Conservation (phyloP, 2,113 vertebrate genomes). For the Prietella phreatophila region DNA sequence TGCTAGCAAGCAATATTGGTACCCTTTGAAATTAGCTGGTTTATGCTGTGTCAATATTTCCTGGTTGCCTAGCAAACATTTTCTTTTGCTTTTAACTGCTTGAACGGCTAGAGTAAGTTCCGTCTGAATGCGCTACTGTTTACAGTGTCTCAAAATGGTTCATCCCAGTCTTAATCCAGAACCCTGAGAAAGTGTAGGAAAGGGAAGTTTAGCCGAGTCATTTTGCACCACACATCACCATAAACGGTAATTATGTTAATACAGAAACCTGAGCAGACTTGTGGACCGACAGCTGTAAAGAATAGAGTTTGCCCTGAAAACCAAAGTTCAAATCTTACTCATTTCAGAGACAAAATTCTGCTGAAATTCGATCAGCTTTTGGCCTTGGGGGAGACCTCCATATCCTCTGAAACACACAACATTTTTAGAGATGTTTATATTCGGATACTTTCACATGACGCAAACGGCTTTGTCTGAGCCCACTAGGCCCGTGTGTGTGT, state of each 20-base stretch:
- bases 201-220: conserved; percentile 34
- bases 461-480: conserved; percentile 21
- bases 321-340: conserved; percentile 13
- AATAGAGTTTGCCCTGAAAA: not conserved
- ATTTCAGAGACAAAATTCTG: conserved; percentile 31
- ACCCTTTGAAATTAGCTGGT: not conserved
- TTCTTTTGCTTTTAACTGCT: not conserved
- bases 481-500: not conserved
- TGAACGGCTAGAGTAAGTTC: not conserved
- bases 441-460: conserved; percentile 7
- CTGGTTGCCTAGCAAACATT: not conserved
- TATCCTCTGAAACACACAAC: conserved; percentile 16
- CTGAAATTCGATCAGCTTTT: conserved; percentile 33
- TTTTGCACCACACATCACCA: conserved; percentile 1
- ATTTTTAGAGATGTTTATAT: conserved; percentile 21
- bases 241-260: conserved; percentile 44
- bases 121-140: not conserved
- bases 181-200: conserved; percentile 37
- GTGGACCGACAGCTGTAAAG: conserved; percentile 13
- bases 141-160: conserved; percentile 21
- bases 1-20: not conserved
- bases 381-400: not conserved
- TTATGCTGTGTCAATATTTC: not conserved
- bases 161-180: conserved; percentile 26
- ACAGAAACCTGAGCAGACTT: conserved; percentile 49